Evolutionary conservation across 2,797 vertebrate species (phyloP).

Genomic region (Diplodus sargus): DNA sequence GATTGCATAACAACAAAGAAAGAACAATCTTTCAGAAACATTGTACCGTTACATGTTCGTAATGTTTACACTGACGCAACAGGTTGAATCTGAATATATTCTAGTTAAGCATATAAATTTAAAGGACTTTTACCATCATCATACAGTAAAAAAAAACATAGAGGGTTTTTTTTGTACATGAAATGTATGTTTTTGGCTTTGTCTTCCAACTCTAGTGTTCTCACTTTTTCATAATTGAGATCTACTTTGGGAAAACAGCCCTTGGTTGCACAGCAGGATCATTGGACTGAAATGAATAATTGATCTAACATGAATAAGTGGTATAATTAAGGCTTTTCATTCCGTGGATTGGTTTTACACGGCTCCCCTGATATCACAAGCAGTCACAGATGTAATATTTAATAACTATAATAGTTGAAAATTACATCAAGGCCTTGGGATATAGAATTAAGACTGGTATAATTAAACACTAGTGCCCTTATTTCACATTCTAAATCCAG

Average conservation of each 20-base stretch:
- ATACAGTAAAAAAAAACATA: not conserved
- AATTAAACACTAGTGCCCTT: slow-evolving; percentile 32
- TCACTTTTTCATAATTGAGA: slow-evolving; percentile 42
- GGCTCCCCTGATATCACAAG: slow-evolving; percentile 43
- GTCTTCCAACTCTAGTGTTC: slow-evolving; percentile 31
- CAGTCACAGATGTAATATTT: slow-evolving; percentile 58
- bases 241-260: slow-evolving; percentile 49
- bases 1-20: slow-evolving; percentile 1
- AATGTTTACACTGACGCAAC: not conserved
- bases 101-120: not conserved
- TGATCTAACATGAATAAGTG: slow-evolving; percentile 59
- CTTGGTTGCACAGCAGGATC: slow-evolving; percentile 52
- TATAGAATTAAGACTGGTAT: slow-evolving; percentile 35
- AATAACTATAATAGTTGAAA: slow-evolving; percentile 53
- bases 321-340: slow-evolving; percentile 64
- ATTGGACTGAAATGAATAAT: slow-evolving; percentile 66
- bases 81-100: not conserved
- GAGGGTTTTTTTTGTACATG: slow-evolving; percentile 5
- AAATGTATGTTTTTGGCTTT: not conserved
- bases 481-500: slow-evolving; percentile 26
- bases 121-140: slow-evolving; percentile 1
- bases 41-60: not conserved
- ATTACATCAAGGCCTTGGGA: slow-evolving; percentile 49
- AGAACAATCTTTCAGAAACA: not conserved
- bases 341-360: slow-evolving; percentile 56